These are phyloP conservation scores for Platorchestia sp. DNA, from an alignment of 1,140 invertebrate species.

Conservation along the genomic window DNA sequence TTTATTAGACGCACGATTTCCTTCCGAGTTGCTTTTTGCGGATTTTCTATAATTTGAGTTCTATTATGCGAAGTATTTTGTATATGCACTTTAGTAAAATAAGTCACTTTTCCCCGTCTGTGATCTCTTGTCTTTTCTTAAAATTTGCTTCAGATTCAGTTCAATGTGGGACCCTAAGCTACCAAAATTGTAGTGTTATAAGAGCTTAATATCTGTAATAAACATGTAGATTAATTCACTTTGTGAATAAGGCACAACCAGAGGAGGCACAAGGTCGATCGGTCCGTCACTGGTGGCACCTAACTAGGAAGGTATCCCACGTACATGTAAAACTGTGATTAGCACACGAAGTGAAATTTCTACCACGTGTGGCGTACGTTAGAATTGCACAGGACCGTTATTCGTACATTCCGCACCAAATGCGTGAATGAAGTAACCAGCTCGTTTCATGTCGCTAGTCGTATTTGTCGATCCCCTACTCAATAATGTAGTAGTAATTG, in stretches of 20 bases:
- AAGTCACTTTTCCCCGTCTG: neutral
- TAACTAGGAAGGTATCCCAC: neutral
- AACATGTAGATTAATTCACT: neutral
- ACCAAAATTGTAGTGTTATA: neutral
- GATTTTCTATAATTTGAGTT: neutral
- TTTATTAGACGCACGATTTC: neutral
- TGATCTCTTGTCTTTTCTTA: conserved; percentile 1
- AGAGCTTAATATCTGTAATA: neutral
- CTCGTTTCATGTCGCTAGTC: neutral
- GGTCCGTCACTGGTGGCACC: neutral
- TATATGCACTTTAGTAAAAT: neutral
- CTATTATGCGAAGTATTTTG: neutral
- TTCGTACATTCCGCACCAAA: neutral
- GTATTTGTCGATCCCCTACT: neutral
- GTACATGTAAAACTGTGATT: neutral
- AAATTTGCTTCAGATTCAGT: neutral
- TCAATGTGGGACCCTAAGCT: neutral
- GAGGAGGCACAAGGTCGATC: neutral
- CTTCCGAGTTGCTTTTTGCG: neutral
- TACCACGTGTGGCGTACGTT: neutral
- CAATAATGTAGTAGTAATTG: neutral
- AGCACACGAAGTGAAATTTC: neutral
- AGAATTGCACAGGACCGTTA: neutral
- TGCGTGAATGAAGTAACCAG: neutral
- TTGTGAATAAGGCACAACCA: neutral